These are phyloP conservation scores for Enoplolaimus lenunculus DNA, from an alignment of 2,888 invertebrate genomes.

Conservation along the genomic window DNA sequence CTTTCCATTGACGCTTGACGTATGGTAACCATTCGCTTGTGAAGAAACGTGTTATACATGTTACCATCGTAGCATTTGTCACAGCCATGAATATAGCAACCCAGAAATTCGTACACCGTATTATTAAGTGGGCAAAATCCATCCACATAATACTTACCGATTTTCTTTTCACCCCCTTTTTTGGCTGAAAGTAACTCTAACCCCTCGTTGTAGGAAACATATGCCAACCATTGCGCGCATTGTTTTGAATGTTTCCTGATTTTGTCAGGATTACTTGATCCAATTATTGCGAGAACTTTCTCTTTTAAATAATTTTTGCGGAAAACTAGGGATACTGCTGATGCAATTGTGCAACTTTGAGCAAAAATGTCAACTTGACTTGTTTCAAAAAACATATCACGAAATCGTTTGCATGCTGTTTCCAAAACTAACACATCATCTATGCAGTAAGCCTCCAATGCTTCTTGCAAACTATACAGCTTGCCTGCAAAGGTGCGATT, in stretches of 20 bases:
- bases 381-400: not conserved
- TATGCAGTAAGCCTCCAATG: constrained; percentile 7
- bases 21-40: not conserved
- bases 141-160: constrained; percentile 8
- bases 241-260: not conserved
- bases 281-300: not conserved
- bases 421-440: not conserved
- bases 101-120: not conserved
- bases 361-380: not conserved
- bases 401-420: constrained; percentile 1
- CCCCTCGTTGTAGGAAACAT: not conserved
- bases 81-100: constrained; percentile 14
- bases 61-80: not conserved
- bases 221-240: not conserved
- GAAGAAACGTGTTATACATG: not conserved
- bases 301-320: not conserved
- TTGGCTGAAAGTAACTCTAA: not conserved
- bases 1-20: not conserved
- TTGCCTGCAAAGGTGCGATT: not conserved
- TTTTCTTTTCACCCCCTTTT: not conserved
- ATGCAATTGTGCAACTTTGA: not conserved
- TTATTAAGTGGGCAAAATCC: constrained; percentile 1
- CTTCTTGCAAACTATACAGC: constrained; percentile 1
- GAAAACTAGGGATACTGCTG: not conserved
- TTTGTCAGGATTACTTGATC: not conserved